A percentile compares a stretch with the other conserved stretches of the same genome.
These are phyloP conservation scores for Scomber scombrus DNA, from an alignment of 2,113 vertebrate species.

Conservation along the genomic window DNA sequence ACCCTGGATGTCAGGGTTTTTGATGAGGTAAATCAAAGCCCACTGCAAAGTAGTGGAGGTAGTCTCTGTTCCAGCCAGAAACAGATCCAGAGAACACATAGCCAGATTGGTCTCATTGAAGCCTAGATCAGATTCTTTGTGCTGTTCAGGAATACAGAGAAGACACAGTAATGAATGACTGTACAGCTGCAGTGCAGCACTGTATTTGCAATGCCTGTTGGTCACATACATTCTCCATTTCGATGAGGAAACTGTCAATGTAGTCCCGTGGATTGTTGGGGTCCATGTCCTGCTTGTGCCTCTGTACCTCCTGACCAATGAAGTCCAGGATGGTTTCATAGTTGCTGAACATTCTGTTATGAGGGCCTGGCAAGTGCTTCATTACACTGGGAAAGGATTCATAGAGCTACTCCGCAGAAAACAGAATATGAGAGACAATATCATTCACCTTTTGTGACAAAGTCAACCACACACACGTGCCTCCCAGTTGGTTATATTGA, in stretches of 20 bases:
- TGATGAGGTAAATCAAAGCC: conserved; percentile 88
- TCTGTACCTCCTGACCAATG: conserved; percentile 62
- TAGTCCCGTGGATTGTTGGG: conserved; percentile 81
- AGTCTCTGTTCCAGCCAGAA: conserved; percentile 93
- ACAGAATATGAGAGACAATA: not conserved
- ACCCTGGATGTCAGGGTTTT: conserved; percentile 88
- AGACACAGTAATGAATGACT: not conserved
- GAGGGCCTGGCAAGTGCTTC: conserved; percentile 84
- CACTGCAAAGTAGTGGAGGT: conserved; percentile 89
- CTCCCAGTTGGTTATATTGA: no score
- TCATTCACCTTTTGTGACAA: not conserved
- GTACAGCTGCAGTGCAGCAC: not conserved
- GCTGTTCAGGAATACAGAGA: conserved; percentile 31
- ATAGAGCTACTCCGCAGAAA: conserved; percentile 80
- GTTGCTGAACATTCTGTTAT: conserved; percentile 78
- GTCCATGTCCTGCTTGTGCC: conserved; percentile 85
- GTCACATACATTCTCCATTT: conserved; percentile 84
- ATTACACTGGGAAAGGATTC: conserved; percentile 82
- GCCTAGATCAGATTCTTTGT: conserved; percentile 38
- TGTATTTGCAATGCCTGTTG: no score
- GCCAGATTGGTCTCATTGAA: conserved; percentile 86
- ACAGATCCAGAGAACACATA: conserved; percentile 87
- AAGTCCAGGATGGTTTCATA: conserved; percentile 56
- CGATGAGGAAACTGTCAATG: conserved; percentile 87
- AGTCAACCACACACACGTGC: not conserved